Conservation (phyloP, 2,888 invertebrate genomes). For the Pyrrhopygopsis socrates region DNA sequence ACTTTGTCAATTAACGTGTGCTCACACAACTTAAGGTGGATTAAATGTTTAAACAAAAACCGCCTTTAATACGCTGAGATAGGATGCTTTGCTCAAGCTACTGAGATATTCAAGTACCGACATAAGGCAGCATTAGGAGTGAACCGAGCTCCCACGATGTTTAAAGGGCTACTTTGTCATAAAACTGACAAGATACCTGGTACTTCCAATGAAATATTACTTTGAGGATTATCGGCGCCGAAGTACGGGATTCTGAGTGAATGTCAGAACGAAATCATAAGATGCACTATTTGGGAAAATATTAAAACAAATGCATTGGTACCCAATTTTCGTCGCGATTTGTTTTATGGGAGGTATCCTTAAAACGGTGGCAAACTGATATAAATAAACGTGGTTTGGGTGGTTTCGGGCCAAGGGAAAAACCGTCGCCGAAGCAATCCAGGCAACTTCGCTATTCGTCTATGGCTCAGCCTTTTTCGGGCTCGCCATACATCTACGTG, state of each 20-base stretch:
- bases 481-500: too few species aligned
- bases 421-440: too few species aligned
- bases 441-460: too few species aligned
- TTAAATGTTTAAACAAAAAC: constrained; percentile 9
- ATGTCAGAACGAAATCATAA: too few species aligned
- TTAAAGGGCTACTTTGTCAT: constrained; percentile 59
- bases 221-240: constrained; percentile 5
- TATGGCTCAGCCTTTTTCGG: too few species aligned
- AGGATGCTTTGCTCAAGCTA: not conserved
- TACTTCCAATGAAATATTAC: constrained; percentile 17
- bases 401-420: too few species aligned
- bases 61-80: constrained; percentile 7
- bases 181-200: constrained; percentile 50
- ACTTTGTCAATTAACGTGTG: constrained; percentile 87
- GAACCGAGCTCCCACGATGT: constrained; percentile 92
- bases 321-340: too few species aligned
- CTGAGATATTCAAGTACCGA: constrained; percentile 81
- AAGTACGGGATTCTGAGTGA: not conserved
- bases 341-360: too few species aligned
- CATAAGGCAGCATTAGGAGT: constrained; percentile 90
- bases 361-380: too few species aligned
- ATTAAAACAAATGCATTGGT: too few species aligned
- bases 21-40: constrained; percentile 60
- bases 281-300: too few species aligned
- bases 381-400: too few species aligned